Evolutionary conservation across 2,888 invertebrate species (phyloP), one percentile per base, ranked within the genome.

Genomic region (Drosophila tanythrix): DNA sequence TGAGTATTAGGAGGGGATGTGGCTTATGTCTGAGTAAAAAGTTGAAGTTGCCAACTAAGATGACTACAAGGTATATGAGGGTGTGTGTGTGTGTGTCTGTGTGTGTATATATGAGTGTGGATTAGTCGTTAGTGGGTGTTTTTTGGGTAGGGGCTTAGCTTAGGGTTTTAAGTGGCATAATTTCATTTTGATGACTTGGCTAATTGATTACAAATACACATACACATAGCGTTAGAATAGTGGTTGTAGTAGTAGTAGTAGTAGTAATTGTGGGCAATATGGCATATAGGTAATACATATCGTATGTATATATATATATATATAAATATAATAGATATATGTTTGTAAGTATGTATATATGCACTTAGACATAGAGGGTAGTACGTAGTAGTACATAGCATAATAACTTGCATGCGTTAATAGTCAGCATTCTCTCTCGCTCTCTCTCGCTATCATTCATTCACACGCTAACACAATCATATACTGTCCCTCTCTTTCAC

Each of bases 161-260:
- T 67, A 68, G 59, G 51, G 57, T 50, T 43, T 63, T 33, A 58
- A 66, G 63, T 61, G 79, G 66, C 74, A 66, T 72, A 64, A 64
- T 71, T 79, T 78, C 21, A 51, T 75, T 76, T 73, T 70, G 61
- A 66, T 76, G 67, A 43, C 70, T 70, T 79, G 65, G 73, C 74
- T 79, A 82, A 79, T 81, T 60, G 83, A 55, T 77, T 79, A 79
- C 68, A 73, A 63, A 70, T 74, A 82, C 81, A 82, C 81, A 80
- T 77, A 77, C 72, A 81, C 67, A 68, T 71, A 79, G 62, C 50
- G 40, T 61, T 78, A 67, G 73, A 78, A 61, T 80, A 80, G 76
- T 80, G 65, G 50, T 46, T 29, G 56, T 43, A 43, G 27, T 68
- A 68, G 70, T 68, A 33, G 65, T 65, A 65, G 59, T 74, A 43